Percentiles rank a stretch among this genome's conserved stretches.
These are phyloP conservation scores for Colletes latitarsis DNA, from an alignment of 1,140 invertebrate species.

Conservation along the genomic window DNA sequence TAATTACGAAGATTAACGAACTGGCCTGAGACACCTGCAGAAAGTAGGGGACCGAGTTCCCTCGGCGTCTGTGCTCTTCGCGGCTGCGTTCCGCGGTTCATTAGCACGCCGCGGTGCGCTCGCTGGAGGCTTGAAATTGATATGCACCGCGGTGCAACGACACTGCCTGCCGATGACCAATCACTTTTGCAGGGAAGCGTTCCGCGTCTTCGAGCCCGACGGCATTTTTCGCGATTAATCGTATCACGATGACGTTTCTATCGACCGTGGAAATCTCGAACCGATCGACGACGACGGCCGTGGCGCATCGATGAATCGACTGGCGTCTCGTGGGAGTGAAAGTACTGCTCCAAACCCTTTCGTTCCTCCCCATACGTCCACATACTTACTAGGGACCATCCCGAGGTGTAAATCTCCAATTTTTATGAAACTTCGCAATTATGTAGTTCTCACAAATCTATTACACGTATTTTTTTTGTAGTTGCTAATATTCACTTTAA, in stretches of 20 bases:
- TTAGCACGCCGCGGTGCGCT: conserved; percentile 25
- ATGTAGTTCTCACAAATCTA: no score
- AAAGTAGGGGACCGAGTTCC: conserved; percentile 36
- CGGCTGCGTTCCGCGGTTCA: conserved; percentile 33
- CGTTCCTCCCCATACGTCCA: no score
- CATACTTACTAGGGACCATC: no score
- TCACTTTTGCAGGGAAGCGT: conserved; percentile 19
- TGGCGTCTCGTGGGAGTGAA: neutral
- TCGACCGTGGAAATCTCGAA: neutral
- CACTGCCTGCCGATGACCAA: conserved; percentile 23
- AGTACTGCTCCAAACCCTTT: neutral
- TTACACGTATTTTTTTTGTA: no score
- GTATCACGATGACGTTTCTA: neutral
- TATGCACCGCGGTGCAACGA: conserved; percentile 36
- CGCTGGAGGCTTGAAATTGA: conserved; percentile 36
- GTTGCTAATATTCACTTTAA: no score
- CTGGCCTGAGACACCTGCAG: conserved; percentile 24
- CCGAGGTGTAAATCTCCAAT: no score
- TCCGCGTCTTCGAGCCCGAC: neutral
- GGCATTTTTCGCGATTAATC: conserved; percentile 9
- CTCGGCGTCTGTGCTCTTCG: neutral
- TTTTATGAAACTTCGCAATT: no score
- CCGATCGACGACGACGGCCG: neutral
- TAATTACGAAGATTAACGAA: conserved; percentile 45
- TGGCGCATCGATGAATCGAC: neutral